Conservation (phyloP, 2,797 vertebrate genomes). For the Gallinago nigripennis region DNA sequence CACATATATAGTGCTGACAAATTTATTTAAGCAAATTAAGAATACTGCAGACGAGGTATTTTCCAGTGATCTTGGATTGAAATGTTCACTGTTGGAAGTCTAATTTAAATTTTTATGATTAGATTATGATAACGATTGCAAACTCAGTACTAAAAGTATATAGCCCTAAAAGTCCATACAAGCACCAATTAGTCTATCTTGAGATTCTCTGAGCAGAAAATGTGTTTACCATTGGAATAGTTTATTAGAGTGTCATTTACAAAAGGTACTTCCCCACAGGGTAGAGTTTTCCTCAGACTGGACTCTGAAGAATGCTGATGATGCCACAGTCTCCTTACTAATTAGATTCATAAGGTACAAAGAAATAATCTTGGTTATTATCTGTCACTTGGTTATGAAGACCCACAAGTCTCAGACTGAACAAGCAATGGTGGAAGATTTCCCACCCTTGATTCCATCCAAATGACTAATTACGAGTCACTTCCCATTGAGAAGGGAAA, state of each 20-base stretch:
- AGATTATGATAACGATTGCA: slow-evolving; percentile 29
- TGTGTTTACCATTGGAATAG: slow-evolving; percentile 35
- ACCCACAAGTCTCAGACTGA: background rate
- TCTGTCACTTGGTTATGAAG: background rate
- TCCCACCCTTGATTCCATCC: background rate
- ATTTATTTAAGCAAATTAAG: slow-evolving; percentile 49
- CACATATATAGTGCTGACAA: slow-evolving; percentile 4
- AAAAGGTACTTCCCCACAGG: background rate
- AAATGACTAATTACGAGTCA: slow-evolving; percentile 44
- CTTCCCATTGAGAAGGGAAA: background rate
- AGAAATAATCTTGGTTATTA: background rate
- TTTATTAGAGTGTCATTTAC: slow-evolving; percentile 14
- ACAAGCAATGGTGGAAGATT: background rate
- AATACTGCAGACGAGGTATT: slow-evolving; percentile 23
- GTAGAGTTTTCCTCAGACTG: background rate
- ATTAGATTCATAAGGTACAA: background rate
- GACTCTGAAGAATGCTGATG: slow-evolving; percentile 26
- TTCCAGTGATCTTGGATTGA: slow-evolving; percentile 15
- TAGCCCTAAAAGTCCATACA: slow-evolving; percentile 14
- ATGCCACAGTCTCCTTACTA: background rate
- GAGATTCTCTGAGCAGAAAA: slow-evolving; percentile 10
- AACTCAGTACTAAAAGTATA: slow-evolving; percentile 46
- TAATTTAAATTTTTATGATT: slow-evolving; percentile 66
- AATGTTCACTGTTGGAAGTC: slow-evolving; percentile 31
- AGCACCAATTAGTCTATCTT: slow-evolving; percentile 24